Conservation (phyloP, 2,797 vertebrate species). For the Onychomys torridus region DNA sequence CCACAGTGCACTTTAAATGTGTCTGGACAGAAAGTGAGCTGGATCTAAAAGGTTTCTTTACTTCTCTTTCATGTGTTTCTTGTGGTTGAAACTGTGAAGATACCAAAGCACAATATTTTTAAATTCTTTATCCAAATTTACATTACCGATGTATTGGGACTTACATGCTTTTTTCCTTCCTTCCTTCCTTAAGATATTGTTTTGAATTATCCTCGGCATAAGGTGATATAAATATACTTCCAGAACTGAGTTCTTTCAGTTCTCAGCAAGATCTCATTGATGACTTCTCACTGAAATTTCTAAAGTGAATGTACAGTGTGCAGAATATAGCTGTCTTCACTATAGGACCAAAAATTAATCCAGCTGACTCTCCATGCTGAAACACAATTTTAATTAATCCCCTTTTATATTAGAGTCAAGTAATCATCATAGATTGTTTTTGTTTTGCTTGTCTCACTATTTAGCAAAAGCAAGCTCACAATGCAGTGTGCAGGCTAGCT, state of each 20-base stretch:
- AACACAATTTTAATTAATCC: background rate
- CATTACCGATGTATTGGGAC: background rate
- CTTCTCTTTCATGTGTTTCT: background rate
- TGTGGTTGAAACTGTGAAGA: background rate
- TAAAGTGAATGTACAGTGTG: background rate
- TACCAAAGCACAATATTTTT: background rate
- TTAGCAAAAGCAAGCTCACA: background rate
- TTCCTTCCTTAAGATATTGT: slow-evolving; percentile 10
- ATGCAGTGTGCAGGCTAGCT: background rate
- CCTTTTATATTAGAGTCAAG: slow-evolving; percentile 17
- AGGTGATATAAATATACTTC: background rate
- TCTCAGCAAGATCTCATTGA: background rate
- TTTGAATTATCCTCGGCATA: slow-evolving; percentile 33
- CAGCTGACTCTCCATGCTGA: background rate
- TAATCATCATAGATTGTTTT: background rate
- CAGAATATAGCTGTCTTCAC: background rate
- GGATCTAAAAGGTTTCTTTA: background rate
- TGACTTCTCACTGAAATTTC: background rate
- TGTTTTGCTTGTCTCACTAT: background rate
- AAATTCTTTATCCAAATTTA: background rate
- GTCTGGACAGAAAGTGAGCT: slow-evolving; percentile 10
- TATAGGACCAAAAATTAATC: background rate
- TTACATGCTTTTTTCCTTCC: background rate
- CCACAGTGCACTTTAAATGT: slow-evolving; percentile 34
- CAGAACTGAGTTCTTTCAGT: background rate